These are phyloP conservation scores for Portevinia maculata DNA, from an alignment of 2,888 invertebrate genomes.

Conservation along the genomic window DNA sequence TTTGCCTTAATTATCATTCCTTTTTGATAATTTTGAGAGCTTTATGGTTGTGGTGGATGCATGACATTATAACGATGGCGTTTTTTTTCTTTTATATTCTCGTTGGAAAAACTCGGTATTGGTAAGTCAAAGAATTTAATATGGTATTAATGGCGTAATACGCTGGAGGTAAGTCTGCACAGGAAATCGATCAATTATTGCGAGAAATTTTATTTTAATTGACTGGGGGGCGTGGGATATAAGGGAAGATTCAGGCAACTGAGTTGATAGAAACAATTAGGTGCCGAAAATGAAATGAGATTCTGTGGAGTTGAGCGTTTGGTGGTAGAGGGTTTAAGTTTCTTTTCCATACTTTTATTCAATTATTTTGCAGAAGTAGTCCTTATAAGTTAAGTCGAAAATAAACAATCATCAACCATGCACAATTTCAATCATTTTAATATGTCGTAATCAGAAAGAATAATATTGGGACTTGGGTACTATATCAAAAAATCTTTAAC, in stretches of 20 bases:
- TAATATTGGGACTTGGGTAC: no score
- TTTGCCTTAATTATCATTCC: slow-evolving; percentile 53
- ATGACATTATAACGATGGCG: slow-evolving; percentile 17
- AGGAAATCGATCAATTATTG: slow-evolving; percentile 34
- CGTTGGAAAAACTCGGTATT: slow-evolving; percentile 51
- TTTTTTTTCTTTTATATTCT: slow-evolving; percentile 7
- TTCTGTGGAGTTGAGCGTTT: not conserved
- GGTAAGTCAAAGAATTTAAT: slow-evolving; percentile 48
- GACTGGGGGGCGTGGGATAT: no score
- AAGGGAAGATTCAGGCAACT: not conserved
- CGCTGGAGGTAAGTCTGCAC: slow-evolving; percentile 9
- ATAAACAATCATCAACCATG: no score
- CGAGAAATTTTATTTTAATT: not conserved
- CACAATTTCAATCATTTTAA: no score
- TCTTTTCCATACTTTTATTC: no score
- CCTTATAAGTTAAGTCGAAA: no score
- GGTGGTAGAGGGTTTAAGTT: no score
- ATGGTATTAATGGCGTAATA: slow-evolving; percentile 35
- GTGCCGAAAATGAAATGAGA: not conserved
- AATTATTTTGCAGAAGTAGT: no score
- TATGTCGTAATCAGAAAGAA: no score
- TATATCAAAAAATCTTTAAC: no score
- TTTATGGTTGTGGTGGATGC: slow-evolving; percentile 41
- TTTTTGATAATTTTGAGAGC: slow-evolving; percentile 48
- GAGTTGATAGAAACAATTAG: not conserved